Conservation (phyloP, 35 echinoderm and acorn worm genomes). For the Apostichopus californicus region DNA sequence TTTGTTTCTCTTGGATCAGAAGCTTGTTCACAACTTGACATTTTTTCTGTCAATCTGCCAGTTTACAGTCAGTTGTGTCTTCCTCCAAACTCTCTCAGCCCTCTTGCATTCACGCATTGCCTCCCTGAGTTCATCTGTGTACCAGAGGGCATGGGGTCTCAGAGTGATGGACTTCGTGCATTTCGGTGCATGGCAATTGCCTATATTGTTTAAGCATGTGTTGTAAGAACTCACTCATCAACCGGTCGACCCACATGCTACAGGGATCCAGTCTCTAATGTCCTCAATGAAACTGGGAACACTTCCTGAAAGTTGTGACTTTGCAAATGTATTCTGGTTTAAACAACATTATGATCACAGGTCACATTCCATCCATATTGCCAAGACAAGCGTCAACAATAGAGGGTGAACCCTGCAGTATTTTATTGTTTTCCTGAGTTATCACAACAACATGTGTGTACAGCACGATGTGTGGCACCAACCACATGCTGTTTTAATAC, state of each 20-base stretch:
- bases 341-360: slow-evolving; percentile 44
- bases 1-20: neutral
- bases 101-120: slow-evolving; percentile 44
- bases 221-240: slow-evolving; percentile 23
- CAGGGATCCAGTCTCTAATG: slow-evolving; percentile 38
- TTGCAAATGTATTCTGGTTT: slow-evolving; percentile 32
- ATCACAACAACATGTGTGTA: slow-evolving; percentile 61
- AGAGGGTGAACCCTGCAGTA: slow-evolving; percentile 25
- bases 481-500: slow-evolving; percentile 35
- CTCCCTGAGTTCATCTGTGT: slow-evolving; percentile 57
- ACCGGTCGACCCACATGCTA: slow-evolving; percentile 19
- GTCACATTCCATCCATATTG: neutral
- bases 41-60: neutral
- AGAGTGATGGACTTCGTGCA: slow-evolving; percentile 58
- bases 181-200: slow-evolving; percentile 5
- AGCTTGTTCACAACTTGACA: neutral
- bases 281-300: slow-evolving; percentile 37
- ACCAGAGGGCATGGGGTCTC: slow-evolving; percentile 64
- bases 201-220: neutral
- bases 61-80: neutral
- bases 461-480: slow-evolving; percentile 38
- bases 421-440: slow-evolving; percentile 38
- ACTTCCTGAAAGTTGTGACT: slow-evolving; percentile 14
- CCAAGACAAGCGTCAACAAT: neutral
- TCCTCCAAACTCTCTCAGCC: slow-evolving; percentile 40